Evolutionary conservation across 2,888 invertebrate genomes (phyloP).

Genomic region (Eristalinus aeneus): DNA sequence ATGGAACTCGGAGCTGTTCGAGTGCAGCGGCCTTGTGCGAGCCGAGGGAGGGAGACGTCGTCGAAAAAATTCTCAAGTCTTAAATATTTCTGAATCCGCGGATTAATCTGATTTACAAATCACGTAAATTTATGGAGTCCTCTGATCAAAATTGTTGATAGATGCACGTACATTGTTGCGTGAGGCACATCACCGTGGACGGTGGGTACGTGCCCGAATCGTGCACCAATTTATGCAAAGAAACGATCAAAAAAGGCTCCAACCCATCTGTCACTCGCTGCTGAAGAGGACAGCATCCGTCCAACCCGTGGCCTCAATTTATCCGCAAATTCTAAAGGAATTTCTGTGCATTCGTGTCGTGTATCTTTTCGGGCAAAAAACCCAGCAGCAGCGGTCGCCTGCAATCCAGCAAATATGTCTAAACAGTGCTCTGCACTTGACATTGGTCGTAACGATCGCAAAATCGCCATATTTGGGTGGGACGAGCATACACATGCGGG

Average conservation of each 20-base stretch:
- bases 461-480: constrained; percentile 62
- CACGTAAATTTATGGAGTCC: constrained; percentile 69
- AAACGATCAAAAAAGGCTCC: neutral
- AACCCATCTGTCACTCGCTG: neutral
- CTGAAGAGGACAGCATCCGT: neutral
- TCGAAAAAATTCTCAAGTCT: neutral
- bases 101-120: constrained; percentile 69
- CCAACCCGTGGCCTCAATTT: neutral
- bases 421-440: constrained; percentile 37
- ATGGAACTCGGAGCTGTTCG: neutral
- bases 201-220: neutral
- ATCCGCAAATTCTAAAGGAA: neutral
- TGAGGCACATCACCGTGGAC: too few relatives aligned
- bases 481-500: constrained; percentile 7
- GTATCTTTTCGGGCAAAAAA: neutral
- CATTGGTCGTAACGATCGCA: constrained; percentile 48
- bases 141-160: constrained; percentile 45
- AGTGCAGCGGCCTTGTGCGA: constrained; percentile 5
- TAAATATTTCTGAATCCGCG: constrained; percentile 30
- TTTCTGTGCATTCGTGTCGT: neutral
- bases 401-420: constrained; percentile 3
- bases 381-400: neutral
- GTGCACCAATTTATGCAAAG: neutral
- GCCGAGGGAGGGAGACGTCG: neutral
- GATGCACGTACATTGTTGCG: neutral